Evolutionary conservation across 2,888 invertebrate genomes (phyloP), one percentile per base, ranked within the genome.

Genomic region (Campaea margaritaria): DNA sequence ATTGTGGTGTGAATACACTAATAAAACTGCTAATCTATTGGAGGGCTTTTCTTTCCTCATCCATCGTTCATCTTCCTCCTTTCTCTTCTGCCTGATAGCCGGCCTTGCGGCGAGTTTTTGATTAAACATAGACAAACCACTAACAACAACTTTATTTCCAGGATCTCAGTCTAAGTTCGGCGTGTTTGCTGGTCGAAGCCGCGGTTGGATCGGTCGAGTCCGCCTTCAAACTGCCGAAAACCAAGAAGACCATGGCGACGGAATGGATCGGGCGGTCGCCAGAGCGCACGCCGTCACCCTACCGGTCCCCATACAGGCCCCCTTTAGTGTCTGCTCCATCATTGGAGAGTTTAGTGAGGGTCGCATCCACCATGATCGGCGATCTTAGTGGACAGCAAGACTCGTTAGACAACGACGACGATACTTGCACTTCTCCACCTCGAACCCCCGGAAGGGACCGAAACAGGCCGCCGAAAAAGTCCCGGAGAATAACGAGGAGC

Each of bases 191-290:
- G 52, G 96, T 97, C 4, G 97, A 97, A 69, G 97, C 97, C 0
- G 97, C 97, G 0, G 96, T 97, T 4, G 97, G 96, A 3, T 96
- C 96, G 0, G 90, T 96, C 7, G 96, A 96, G 64, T 95, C 95
- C 0, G 96, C 96, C 50, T 98, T 98, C 77, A 97, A 97, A 84
- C 96, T 97, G 78, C 97, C 98, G 0, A 98, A 98, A 91, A 98
- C 98, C 0, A 98, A 98, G 86, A 98, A 98, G 89, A 95, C 95
- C 0, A 93, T 98, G 78, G 97, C 97, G 94, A 97, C 96, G 65
- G 97, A 97, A 81, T 98, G 98, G 98, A 89, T 97, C 52, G 96
- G 96, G 72, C 96, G 97, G 75, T 95, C 95, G 47, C 95, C 95
- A 73, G 89, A 87, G 65, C 84, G 88, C 10, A 89, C 90, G 0